Percentiles rank a stretch among this genome's conserved stretches.
Evolutionary conservation across 2,797 vertebrate species (phyloP).

Genomic region (Coluber constrictor): DNA sequence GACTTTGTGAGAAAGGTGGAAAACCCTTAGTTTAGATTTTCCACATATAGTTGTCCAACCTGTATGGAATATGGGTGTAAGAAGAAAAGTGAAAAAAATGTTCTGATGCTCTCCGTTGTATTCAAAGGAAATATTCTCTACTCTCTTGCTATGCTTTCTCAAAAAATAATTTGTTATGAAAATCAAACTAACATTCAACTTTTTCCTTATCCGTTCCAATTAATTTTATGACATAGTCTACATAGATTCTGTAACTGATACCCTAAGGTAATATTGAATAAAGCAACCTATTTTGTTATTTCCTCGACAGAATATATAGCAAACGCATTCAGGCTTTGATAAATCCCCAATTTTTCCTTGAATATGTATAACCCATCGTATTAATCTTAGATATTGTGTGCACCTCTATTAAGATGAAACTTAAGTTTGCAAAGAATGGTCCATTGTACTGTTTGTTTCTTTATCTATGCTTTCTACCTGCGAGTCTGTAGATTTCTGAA

Average conservation of each 20-base stretch:
- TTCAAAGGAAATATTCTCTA: neutral
- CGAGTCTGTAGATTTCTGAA: too few relatives aligned
- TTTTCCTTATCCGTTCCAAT: neutral
- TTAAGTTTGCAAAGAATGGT: neutral
- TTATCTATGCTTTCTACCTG: too few relatives aligned
- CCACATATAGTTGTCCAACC: conserved; percentile 15
- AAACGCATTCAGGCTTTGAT: neutral
- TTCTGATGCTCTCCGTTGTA: neutral
- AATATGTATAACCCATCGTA: neutral
- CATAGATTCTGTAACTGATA: neutral
- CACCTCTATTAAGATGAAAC: neutral
- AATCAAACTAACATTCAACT: neutral
- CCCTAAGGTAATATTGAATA: neutral
- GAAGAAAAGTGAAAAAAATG: neutral
- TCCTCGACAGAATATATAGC: neutral
- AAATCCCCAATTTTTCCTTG: too few relatives aligned
- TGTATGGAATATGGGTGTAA: conserved; percentile 24
- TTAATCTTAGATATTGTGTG: neutral
- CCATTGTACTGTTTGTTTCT: too few relatives aligned
- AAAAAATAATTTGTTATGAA: neutral
- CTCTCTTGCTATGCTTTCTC: neutral
- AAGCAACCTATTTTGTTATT: neutral
- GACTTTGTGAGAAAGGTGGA: neutral
- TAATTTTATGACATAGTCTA: neutral
- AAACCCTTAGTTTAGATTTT: conserved; percentile 39